These are phyloP conservation scores for Lacerta viridis DNA, from an alignment of 2,797 vertebrate genomes.

Conservation along the genomic window DNA sequence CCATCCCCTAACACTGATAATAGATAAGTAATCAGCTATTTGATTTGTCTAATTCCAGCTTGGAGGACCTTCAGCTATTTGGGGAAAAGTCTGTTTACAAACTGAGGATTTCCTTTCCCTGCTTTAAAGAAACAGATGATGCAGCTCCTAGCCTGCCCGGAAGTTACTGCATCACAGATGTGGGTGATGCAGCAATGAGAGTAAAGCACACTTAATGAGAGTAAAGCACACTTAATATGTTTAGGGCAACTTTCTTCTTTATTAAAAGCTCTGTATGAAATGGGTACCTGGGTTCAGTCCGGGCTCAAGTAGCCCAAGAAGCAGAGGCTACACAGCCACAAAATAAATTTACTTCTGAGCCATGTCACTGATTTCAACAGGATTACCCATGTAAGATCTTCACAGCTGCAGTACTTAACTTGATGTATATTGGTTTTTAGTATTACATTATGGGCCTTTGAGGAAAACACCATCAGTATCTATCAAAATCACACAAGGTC, in stretches of 20 bases:
- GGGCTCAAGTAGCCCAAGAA: not conserved
- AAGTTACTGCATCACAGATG: not conserved
- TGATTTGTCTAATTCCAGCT: not conserved
- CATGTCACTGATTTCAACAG: slow-evolving; percentile 24
- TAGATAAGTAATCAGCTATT: not conserved
- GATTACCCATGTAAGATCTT: slow-evolving; percentile 27
- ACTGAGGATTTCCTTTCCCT: not conserved
- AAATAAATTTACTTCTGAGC: slow-evolving; percentile 17
- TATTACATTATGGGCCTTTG: not conserved
- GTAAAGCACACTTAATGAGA: not conserved
- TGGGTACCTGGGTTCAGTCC: not conserved
- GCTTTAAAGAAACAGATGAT: too few relatives aligned
- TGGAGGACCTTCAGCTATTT: too few relatives aligned
- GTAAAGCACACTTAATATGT: not conserved
- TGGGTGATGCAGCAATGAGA: too few relatives aligned
- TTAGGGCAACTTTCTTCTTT: not conserved
- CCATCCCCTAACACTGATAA: not conserved
- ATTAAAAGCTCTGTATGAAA: not conserved
- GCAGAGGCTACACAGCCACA: not conserved
- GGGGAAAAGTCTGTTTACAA: not conserved
- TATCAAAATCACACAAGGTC: not conserved
- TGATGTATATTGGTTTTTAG: not conserved
- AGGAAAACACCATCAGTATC: not conserved
- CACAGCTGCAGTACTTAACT: not conserved
- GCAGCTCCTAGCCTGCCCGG: too few relatives aligned